Conservation (phyloP, 2,113 vertebrate species). For the Ivindomyrus marchei region DNA sequence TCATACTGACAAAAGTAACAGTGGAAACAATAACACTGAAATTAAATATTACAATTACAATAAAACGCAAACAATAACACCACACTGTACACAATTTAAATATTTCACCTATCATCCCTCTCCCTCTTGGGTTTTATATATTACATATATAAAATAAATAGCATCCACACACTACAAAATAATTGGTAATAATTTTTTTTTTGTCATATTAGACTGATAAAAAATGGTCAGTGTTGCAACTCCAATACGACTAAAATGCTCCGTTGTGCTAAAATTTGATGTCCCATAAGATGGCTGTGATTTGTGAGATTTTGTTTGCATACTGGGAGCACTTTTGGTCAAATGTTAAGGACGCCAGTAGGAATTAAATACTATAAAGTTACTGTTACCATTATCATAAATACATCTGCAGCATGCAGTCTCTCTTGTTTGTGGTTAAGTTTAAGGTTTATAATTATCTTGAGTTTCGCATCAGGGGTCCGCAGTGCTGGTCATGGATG, state of each 20-base stretch:
- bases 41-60: background rate
- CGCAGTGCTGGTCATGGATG: background rate
- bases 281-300: background rate
- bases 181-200: background rate
- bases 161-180: background rate
- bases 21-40: background rate
- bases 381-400: background rate
- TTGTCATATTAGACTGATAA: background rate
- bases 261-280: background rate
- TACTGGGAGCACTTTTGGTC: background rate
- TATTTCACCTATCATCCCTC: background rate
- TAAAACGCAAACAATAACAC: background rate
- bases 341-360: background rate
- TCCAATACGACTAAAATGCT: background rate
- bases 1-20: background rate
- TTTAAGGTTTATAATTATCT: background rate
- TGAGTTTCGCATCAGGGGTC: background rate
- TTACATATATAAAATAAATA: background rate
- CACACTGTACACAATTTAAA: background rate
- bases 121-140: background rate
- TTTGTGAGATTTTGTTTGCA: background rate
- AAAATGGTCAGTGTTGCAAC: background rate
- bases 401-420: background rate
- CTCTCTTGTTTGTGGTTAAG: background rate
- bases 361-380: background rate